phyloP scores from a whole-genome alignment of 1,140 invertebrate genomes.

The Apis laboriosa region DNA sequence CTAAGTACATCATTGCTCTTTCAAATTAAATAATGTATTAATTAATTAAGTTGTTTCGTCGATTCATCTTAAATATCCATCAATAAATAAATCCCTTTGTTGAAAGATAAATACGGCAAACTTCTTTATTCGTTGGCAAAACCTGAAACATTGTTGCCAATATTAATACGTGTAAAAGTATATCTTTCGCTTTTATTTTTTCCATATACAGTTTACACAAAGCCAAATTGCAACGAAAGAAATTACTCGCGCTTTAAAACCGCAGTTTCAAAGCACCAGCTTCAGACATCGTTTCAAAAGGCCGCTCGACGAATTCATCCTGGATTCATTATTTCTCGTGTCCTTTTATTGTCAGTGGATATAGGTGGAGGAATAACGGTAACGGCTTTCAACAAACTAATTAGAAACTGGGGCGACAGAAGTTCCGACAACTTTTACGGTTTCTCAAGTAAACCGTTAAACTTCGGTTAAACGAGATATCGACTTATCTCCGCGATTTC shows the following conservation, averaged over 20 bases:
- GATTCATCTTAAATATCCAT: no score
- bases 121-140: no score
- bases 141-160: no score
- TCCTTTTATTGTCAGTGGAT: slow-evolving; percentile 24
- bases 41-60: no score
- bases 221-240: background rate
- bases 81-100: no score
- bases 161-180: no score
- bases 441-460: background rate
- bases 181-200: no score
- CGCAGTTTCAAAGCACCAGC: background rate
- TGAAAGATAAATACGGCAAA: no score
- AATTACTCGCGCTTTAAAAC: background rate
- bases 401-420: slow-evolving; percentile 38
- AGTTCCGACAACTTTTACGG: slow-evolving; percentile 4
- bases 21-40: no score
- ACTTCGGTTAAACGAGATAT: background rate
- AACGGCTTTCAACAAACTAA: slow-evolving; percentile 18
- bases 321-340: slow-evolving; percentile 23
- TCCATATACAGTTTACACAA: no score
- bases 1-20: no score
- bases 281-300: background rate
- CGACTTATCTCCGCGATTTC: background rate
- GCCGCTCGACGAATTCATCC: background rate
- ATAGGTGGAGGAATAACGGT: background rate